Percentiles rank a stretch among this genome's conserved stretches.
phyloP scores from a whole-genome alignment of 2,888 invertebrate species.

The Drosophila formosana region DNA sequence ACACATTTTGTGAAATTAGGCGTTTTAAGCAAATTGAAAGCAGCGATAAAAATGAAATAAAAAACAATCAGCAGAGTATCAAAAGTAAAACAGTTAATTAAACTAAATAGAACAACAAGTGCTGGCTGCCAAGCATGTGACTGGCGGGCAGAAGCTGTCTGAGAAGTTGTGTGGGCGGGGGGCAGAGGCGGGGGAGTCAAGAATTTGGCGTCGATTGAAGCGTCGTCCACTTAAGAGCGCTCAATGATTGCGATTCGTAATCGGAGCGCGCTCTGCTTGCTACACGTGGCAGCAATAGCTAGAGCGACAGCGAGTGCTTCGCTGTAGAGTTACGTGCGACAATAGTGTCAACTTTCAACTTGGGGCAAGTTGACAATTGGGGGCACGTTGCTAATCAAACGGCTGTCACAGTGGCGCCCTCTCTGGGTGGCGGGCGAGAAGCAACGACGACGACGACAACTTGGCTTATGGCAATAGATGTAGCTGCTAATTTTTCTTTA shows the following conservation, averaged over 20 bases:
- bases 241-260: slow-evolving; percentile 17
- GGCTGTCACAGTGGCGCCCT: slow-evolving; percentile 32
- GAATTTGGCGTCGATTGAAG: slow-evolving; percentile 5
- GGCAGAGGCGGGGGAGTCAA: not conserved
- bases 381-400: slow-evolving; percentile 52
- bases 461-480: slow-evolving; percentile 33
- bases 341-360: slow-evolving; percentile 32
- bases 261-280: slow-evolving; percentile 9
- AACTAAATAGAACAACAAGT: slow-evolving; percentile 4
- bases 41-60: not conserved
- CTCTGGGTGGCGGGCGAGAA: no score
- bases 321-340: slow-evolving; percentile 29
- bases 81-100: not conserved
- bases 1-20: not conserved
- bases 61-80: not conserved
- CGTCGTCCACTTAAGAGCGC: slow-evolving; percentile 15
- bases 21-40: not conserved
- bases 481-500: slow-evolving; percentile 72
- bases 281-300: slow-evolving; percentile 1
- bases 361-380: slow-evolving; percentile 32
- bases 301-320: not conserved
- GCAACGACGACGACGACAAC: not conserved
- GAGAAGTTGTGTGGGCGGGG: not conserved
- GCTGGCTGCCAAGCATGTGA: not conserved
- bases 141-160: not conserved